Base-by-base conservation (phyloP, 2,797 vertebrate species). In the Artibeus lituratus region DNA sequence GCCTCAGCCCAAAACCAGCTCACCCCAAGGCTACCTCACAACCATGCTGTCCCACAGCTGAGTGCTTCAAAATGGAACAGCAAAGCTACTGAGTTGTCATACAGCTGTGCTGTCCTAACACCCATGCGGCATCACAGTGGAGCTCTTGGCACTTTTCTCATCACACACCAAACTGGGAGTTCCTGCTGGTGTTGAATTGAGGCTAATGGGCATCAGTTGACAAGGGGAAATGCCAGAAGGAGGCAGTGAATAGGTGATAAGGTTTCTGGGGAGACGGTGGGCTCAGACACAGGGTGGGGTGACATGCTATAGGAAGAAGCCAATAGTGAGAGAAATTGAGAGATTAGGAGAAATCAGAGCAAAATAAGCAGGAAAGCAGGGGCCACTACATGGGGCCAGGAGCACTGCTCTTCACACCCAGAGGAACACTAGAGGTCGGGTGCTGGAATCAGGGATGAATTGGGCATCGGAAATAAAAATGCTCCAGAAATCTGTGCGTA, bases 331-430 rank as follows among this genome's bases (percentile, higher is more conserved):
- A 12, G 16, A 18, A 35, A 53, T 42, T 7, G 15, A 32, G 44
- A n/a, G 14, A 15, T 21, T 26, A 12, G 10, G 32, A 65, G 55
- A 62, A 44, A 21, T 15, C 5, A 22, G 19, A 22, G 3, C 11
- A 1, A 4, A 49, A 53, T 1, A 26, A 21, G 12, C 2, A 44
- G 53, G 18, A 53, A 19, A 53, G 15, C 22, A 22, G 53, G 18
- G 5, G 4, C 24, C 1, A 2, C 22, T 47, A n/a, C 10, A 0
- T 15, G 39, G 39, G 57, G 1, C 10, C 76, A 67, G 39, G 14
- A 73, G 1, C 29, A 3, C 9, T 12, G 12, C 37, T 16, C 8
- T 70, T 35, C 42, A 5, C 7, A 32, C 35, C 35, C 26, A 44
- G 44, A 22, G 51, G 8, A 15, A 29, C 3, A 1, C 8, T 10